Evolutionary conservation across 2,113 vertebrate species (phyloP).

Genomic region (Daboia siamensis): DNA sequence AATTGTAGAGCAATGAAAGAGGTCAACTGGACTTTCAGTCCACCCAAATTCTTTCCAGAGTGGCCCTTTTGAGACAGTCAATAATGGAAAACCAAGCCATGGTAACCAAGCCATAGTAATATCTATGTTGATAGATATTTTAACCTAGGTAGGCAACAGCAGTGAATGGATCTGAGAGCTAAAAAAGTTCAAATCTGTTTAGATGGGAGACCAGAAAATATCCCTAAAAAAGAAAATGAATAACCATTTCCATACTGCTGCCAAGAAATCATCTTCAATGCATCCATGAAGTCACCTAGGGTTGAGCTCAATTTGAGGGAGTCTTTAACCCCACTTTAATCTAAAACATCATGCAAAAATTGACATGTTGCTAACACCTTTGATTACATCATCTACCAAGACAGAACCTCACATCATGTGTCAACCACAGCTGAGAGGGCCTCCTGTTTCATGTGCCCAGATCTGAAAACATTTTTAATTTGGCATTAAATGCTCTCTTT

Average conservation of each 20-base stretch:
- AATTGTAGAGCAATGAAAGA: not conserved
- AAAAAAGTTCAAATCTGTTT: not conserved
- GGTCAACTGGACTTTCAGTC: not conserved
- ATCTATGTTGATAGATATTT: not conserved
- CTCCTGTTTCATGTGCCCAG: constrained; percentile 8
- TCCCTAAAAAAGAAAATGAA: not conserved
- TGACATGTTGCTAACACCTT: constrained; percentile 21
- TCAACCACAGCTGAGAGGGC: constrained; percentile 42
- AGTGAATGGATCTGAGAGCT: not conserved
- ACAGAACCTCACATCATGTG: constrained; percentile 26
- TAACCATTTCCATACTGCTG: not conserved
- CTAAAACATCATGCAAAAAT: not conserved
- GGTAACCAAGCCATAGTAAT: not conserved
- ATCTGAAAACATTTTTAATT: constrained; percentile 43
- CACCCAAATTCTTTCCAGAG: not conserved
- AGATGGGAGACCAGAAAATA: not conserved
- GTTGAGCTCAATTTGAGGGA: not conserved
- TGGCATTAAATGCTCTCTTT: constrained; percentile 26
- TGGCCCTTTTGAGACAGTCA: not conserved
- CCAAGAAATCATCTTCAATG: not conserved
- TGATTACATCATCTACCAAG: not conserved
- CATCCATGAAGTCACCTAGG: not conserved
- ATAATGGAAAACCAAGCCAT: not conserved
- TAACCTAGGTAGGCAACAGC: not conserved
- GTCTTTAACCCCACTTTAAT: not conserved